Base-by-base conservation (phyloP, 1,140 invertebrate species). In the Sipha flava region DNA sequence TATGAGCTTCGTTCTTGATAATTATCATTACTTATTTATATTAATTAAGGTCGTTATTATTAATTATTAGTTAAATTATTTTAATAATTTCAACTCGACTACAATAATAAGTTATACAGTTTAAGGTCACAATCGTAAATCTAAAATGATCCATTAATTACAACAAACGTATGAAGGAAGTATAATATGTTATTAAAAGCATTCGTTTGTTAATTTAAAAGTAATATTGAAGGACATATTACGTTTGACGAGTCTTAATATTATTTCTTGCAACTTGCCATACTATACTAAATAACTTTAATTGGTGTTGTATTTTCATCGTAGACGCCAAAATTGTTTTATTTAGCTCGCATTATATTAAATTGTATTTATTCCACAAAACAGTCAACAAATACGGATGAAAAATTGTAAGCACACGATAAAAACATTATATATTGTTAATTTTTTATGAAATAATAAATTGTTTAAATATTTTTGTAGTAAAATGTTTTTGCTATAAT, bases 91-190 rank as follows among this genome's bases (percentile, higher is more conserved):
- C 45, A n/a, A 47, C 23, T 70, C 9, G 12, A 5, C 12, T 66
- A 14, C 62, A 40, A 26, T 70, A 68, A 47, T 47, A 47, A 7
- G 40, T 26, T 29, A 16, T 29, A 43, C 16, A 23, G 40, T 18
- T 70, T 70, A 70, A 70, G 66, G 66, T 70, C 66, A 70, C 66
- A 70, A 70, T 12, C 43, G 23, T 70, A 70, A 47, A 70, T 70
- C 66, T 47, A 70, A 47, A 70, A 70, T 70, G 66, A 29, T 70
- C 40, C 66, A 70, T 70, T 70, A 70, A 70, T 70, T 70, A 70
- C 9, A 47, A n/a, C 14, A 7, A 6, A 18, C 34, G 9, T 57
- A 29, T 26, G n/a, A 14, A 57, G 23, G 52, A 14, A 57, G 9
- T 23, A 23, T 23, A 52, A 10, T 21, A 18, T 70, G 14, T 47